Percentiles rank a stretch among this genome's conserved stretches.
Evolutionary conservation across 2,888 invertebrate genomes (phyloP).

Genomic region (Molorchus minor): DNA sequence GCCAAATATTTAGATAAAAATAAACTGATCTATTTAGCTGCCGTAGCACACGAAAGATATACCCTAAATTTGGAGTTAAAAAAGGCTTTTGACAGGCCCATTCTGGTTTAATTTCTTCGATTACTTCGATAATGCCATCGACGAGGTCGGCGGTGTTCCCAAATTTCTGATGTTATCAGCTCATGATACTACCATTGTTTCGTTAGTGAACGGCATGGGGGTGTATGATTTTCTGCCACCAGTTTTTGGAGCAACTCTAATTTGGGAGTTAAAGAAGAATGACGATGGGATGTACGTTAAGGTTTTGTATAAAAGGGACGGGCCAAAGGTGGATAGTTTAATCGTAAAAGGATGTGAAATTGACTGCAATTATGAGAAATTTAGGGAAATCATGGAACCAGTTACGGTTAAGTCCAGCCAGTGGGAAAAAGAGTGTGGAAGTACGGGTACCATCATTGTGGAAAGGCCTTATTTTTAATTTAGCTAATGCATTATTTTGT

Average conservation of each 20-base stretch:
- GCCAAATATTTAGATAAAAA: background rate
- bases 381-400: background rate
- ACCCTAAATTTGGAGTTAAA: background rate
- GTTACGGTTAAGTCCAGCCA: background rate
- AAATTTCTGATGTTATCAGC: constrained; percentile 76
- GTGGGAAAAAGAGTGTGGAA: background rate
- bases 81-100: background rate
- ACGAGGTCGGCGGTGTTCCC: constrained; percentile 52
- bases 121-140: background rate
- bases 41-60: background rate
- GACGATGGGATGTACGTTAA: background rate
- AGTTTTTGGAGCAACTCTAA: constrained; percentile 70
- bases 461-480: too few relatives aligned
- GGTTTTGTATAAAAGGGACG: background rate
- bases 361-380: background rate
- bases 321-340: background rate
- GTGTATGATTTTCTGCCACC: constrained; percentile 72
- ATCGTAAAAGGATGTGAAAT: constrained; percentile 6
- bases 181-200: constrained; percentile 79
- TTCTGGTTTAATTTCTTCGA: background rate
- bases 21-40: background rate
- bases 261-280: constrained; percentile 70
- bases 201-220: constrained; percentile 72
- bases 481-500: too few relatives aligned
- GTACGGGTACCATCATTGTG: background rate